Evolutionary conservation across 2,888 invertebrate species (phyloP).

Genomic region (Xanthorhoe spadicearia): DNA sequence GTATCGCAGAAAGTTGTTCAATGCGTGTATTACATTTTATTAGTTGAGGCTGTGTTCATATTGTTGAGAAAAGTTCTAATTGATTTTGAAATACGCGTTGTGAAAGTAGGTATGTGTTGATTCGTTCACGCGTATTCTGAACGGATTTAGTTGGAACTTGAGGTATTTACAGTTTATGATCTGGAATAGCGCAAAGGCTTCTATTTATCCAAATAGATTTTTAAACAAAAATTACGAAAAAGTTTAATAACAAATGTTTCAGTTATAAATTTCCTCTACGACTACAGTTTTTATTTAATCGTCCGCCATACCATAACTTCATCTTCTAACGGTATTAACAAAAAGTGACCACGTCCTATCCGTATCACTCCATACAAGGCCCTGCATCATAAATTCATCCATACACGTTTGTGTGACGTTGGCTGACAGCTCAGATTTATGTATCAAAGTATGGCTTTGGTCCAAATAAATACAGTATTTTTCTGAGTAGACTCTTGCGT

Average conservation of each 20-base stretch:
- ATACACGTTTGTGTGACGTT: constrained; percentile 65
- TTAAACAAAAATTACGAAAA: neutral
- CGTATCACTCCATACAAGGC: constrained; percentile 58
- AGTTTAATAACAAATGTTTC: neutral
- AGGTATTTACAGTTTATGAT: too few species aligned
- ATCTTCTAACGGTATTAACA: constrained; percentile 24
- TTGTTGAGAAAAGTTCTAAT: neutral
- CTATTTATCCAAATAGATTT: too few species aligned
- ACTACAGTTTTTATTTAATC: constrained; percentile 2
- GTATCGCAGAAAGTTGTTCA: constrained; percentile 48
- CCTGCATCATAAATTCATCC: constrained; percentile 66
- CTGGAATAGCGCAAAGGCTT: too few species aligned
- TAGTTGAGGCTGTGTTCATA: constrained; percentile 38
- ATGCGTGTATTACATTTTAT: constrained; percentile 48
- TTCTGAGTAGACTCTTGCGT: neutral
- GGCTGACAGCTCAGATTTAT: constrained; percentile 48
- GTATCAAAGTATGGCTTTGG: constrained; percentile 31
- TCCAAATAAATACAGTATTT: constrained; percentile 19
- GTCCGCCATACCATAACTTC: constrained; percentile 19
- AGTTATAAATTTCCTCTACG: neutral
- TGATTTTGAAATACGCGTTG: neutral
- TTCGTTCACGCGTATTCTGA: too few species aligned
- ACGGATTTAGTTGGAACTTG: too few species aligned
- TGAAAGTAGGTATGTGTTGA: too few species aligned
- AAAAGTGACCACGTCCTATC: constrained; percentile 29